Evolutionary conservation across 2,888 invertebrate genomes (phyloP), one percentile per base, ranked within the genome.

Genomic region (Meiosimyza decipiens): DNA sequence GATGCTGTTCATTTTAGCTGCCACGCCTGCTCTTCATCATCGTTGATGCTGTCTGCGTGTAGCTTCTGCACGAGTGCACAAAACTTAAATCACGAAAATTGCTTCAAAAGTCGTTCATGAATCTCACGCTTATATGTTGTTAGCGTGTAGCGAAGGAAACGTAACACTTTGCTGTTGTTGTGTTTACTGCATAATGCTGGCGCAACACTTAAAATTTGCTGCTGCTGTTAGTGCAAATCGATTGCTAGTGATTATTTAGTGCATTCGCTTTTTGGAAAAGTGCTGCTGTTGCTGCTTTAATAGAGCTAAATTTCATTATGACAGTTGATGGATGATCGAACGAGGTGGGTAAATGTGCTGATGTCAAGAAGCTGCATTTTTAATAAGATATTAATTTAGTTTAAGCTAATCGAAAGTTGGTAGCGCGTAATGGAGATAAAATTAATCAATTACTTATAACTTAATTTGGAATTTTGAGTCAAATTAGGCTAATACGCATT

Each of bases 281-380:
- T 28, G 28, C 40, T 40, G 40, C 40, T 40, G 18, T n/a, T 16
- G 55, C 16, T 16, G 18, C n/a, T 16, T 55, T 9, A 55, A 55
- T 16, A 55, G 55, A 55, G 22, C 18, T 55, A 55, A 55, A 55
- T 55, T 15, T 55, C n/a, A 40, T 55, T 16, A 55, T 55, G 40
- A 40, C 40, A 40, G 40, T 9, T 40, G 55, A n/a, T n/a, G 3
- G n/a, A 15, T 1, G 60, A 12, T 59, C 2, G 22, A 28, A 22
- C 11, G 59, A 59, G 59, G 22, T 60, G 1, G 60, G 28, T 9
- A n/a, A 33, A 13, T 28, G 60, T n/a, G 28, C n/a, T 11, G 5
- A 2, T 9, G 40, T 40, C 9, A 40, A 40, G 40, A 40, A 40
- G 40, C 6, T 40, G 9, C 6, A 9, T 9, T 40, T 40, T 40